phyloP scores from a whole-genome alignment of 35 echinoderm and acorn worm species.

The Anneissia japonica region DNA sequence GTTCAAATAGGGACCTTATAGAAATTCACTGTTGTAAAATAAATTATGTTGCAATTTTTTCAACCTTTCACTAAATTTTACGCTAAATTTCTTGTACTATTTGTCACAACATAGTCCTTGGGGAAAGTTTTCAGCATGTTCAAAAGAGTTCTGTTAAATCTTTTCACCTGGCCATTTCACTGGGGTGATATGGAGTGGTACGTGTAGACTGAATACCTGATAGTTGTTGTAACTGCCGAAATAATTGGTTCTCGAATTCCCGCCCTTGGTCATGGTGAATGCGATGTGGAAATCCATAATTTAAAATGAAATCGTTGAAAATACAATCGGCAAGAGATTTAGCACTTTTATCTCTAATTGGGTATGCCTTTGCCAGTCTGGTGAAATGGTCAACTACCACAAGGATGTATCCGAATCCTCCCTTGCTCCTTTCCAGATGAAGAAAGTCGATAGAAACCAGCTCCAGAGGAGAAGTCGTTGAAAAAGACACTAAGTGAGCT shows the following conservation, averaged over 20 bases:
- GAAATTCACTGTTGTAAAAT: too few species aligned
- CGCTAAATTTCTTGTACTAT: too few species aligned
- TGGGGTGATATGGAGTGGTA: slow-evolving; percentile 60
- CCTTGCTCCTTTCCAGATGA: slow-evolving; percentile 33
- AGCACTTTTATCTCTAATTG: slow-evolving; percentile 43
- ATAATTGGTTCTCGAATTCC: slow-evolving; percentile 53
- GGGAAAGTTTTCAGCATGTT: slow-evolving; percentile 41
- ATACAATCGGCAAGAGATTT: slow-evolving; percentile 49
- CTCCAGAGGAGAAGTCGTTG: slow-evolving; percentile 29
- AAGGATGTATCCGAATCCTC: slow-evolving; percentile 35
- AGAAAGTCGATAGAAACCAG: slow-evolving; percentile 49
- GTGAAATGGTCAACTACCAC: slow-evolving; percentile 63
- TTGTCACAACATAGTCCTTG: too few species aligned
- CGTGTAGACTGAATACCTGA: slow-evolving; percentile 12
- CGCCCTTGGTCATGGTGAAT: slow-evolving; percentile 57
- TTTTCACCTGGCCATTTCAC: too few species aligned
- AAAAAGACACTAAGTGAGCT: slow-evolving; percentile 46
- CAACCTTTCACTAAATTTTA: too few species aligned
- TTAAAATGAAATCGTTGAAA: slow-evolving; percentile 26
- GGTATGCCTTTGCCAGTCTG: slow-evolving; percentile 62
- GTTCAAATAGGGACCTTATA: too few species aligned
- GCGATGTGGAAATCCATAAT: slow-evolving; percentile 40
- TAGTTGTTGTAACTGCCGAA: slow-evolving; percentile 14
- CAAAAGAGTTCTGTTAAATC: slow-evolving; percentile 56
- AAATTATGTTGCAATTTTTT: too few species aligned